Conservation (phyloP, 2,888 invertebrate species). For the Crepidodera aurea region DNA sequence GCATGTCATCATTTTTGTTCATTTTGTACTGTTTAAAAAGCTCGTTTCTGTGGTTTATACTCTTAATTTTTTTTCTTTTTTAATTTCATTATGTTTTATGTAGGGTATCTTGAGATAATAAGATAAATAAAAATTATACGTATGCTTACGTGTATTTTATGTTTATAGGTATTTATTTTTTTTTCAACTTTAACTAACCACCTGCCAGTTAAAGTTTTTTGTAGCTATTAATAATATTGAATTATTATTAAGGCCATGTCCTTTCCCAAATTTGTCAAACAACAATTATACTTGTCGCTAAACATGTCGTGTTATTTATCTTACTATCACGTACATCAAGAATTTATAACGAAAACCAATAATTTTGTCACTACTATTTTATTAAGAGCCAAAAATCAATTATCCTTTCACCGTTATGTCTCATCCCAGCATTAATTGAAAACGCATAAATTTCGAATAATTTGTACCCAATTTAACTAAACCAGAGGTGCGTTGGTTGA, state of each 20-base stretch:
- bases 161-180: no score
- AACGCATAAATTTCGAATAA: slow-evolving; percentile 31
- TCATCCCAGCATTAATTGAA: slow-evolving; percentile 23
- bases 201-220: neutral
- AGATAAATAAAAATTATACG: no score
- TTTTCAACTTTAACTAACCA: neutral
- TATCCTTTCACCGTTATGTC: slow-evolving; percentile 24
- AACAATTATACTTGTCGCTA: neutral
- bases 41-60: no score
- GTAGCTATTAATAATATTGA: neutral
- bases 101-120: no score
- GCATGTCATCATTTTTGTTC: no score
- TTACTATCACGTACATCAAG: neutral
- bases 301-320: slow-evolving; percentile 7
- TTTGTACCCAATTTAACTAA: slow-evolving; percentile 36
- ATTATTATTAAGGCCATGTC: neutral
- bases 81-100: no score
- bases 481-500: slow-evolving; percentile 30
- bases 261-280: neutral
- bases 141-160: no score
- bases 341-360: slow-evolving; percentile 17
- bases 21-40: no score
- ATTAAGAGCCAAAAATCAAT: slow-evolving; percentile 28
- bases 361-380: slow-evolving; percentile 24
- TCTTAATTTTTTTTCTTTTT: no score